These are phyloP conservation scores for Eurytoma californica DNA, from an alignment of 2,888 invertebrate genomes.

Conservation along the genomic window DNA sequence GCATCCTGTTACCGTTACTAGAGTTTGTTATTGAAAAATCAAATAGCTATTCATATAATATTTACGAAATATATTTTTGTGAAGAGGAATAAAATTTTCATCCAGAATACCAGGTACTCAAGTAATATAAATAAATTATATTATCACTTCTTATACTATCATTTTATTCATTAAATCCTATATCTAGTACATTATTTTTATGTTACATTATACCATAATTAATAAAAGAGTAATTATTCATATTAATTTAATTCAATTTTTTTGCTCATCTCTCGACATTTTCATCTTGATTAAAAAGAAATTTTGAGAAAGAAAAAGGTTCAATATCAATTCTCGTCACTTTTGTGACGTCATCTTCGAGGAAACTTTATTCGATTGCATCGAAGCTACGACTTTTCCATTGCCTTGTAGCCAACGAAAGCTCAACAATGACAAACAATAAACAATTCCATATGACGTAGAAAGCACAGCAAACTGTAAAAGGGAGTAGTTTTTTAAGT, in stretches of 20 bases:
- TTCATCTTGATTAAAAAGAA: no score
- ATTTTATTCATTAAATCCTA: no score
- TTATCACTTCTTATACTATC: neutral
- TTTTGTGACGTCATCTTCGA: constrained; percentile 10
- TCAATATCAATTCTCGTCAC: neutral
- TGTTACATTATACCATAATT: neutral
- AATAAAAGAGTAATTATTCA: no score
- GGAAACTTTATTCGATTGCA: constrained; percentile 42
- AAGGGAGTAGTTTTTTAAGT: constrained; percentile 45
- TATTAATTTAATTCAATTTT: no score
- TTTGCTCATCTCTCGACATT: no score
- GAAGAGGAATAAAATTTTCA: constrained; percentile 17
- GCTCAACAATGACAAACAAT: constrained; percentile 36
- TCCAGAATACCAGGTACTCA: constrained; percentile 1
- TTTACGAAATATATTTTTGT: neutral
- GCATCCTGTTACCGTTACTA: constrained; percentile 63
- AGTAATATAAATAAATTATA: constrained; percentile 9
- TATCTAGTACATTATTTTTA: neutral
- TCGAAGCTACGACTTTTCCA: constrained; percentile 30
- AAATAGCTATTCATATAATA: constrained; percentile 16
- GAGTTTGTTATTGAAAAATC: constrained; percentile 15
- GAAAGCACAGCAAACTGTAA: constrained; percentile 38
- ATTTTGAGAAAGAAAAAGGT: no score
- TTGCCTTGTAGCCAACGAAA: constrained; percentile 37
- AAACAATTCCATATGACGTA: constrained; percentile 27